Evolutionary conservation across 2,113 vertebrate species (phyloP).

Genomic region (Pseudolaguvia tuberculata): DNA sequence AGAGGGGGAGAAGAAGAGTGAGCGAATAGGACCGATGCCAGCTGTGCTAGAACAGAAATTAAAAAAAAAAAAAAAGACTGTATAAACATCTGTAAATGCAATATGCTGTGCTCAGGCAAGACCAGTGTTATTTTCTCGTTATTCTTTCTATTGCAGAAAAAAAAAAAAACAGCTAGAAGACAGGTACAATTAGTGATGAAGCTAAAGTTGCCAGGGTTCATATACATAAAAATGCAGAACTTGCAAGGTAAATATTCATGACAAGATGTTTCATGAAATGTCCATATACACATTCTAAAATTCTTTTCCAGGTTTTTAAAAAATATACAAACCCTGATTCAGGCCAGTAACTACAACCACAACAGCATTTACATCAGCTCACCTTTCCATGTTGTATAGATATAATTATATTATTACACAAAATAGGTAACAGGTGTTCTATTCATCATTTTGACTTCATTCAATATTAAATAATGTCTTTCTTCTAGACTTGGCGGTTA

Average conservation of each 20-base stretch:
- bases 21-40: conserved; percentile 34
- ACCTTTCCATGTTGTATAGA: neutral
- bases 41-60: neutral
- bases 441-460: neutral
- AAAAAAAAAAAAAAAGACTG: neutral
- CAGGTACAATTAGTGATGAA: too few species aligned
- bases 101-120: neutral
- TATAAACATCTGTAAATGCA: neutral
- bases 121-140: neutral
- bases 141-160: neutral
- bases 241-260: too few species aligned
- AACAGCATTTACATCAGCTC: neutral
- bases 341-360: neutral
- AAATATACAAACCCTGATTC: too few species aligned
- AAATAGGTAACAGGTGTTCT: neutral
- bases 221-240: too few species aligned
- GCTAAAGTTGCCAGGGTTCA: too few species aligned
- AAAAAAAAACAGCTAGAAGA: too few species aligned
- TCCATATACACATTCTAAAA: too few species aligned
- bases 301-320: too few species aligned
- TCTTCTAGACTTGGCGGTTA: neutral
- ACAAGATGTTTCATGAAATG: too few species aligned
- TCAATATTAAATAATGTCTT: neutral
- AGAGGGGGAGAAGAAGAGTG: neutral
- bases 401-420: too few species aligned